Percentiles rank a stretch among this genome's conserved stretches.
Conservation (phyloP, 2,113 vertebrate species). For the Pachyramphus minor region DNA sequence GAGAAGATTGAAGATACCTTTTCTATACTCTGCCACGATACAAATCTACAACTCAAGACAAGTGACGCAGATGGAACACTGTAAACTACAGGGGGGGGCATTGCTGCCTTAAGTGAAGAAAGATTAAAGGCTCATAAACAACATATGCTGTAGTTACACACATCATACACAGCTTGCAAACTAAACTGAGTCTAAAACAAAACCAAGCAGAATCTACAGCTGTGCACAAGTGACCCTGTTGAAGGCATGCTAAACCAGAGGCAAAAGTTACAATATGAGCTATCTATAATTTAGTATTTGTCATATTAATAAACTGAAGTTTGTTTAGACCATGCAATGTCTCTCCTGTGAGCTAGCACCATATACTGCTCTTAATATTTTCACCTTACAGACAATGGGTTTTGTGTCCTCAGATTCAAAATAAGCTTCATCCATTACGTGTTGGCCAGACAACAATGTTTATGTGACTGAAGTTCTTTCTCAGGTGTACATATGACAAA, state of each 20-base stretch:
- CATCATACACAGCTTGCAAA: neutral
- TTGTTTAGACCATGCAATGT: neutral
- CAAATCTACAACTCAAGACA: neutral
- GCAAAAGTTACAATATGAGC: neutral
- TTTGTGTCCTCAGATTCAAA: neutral
- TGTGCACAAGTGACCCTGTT: neutral
- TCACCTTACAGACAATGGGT: neutral
- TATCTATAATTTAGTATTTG: neutral
- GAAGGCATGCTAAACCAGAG: neutral
- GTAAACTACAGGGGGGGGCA: neutral
- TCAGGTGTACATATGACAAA: neutral
- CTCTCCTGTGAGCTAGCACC: neutral
- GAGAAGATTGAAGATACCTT: slow-evolving; percentile 2
- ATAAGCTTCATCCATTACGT: neutral
- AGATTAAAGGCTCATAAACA: slow-evolving; percentile 14
- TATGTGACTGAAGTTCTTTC: neutral
- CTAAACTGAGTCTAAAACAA: neutral
- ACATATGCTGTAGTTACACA: neutral
- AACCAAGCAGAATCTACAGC: neutral
- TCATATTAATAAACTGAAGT: neutral
- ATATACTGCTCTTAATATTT: neutral
- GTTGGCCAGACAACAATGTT: neutral
- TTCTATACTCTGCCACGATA: neutral
- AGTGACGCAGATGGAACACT: neutral
- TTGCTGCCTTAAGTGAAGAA: neutral